A percentile compares a stretch with the other conserved stretches of the same genome.
These are phyloP conservation scores for Schlechtendalia chinensis DNA, from an alignment of 1,140 invertebrate species.

Conservation along the genomic window DNA sequence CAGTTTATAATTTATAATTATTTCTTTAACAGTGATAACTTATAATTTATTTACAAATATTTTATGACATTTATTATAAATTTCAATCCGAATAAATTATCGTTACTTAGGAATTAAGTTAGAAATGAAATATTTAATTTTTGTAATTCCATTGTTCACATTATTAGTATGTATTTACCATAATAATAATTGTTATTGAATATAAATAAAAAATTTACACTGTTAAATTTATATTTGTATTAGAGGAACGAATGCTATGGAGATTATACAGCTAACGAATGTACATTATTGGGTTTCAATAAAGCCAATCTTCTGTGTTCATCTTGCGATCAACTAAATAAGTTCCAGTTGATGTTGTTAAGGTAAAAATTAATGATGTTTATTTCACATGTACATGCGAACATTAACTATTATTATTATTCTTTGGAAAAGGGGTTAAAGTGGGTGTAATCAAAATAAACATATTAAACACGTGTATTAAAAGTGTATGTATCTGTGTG, in stretches of 20 bases:
- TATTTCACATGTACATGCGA: no score
- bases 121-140: neutral
- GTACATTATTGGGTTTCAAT: slow-evolving; percentile 80
- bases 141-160: neutral
- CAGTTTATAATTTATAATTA: no score
- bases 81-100: neutral
- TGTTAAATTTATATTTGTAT: neutral
- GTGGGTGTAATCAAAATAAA: no score
- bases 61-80: neutral
- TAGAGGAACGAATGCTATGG: slow-evolving; percentile 52
- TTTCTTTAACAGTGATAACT: no score
- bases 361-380: slow-evolving; percentile 60
- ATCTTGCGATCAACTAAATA: slow-evolving; percentile 79
- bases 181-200: neutral
- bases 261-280: slow-evolving; percentile 78
- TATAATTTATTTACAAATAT: no score
- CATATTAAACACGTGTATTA: no score
- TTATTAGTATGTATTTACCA: neutral
- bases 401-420: no score
- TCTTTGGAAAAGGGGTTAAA: no score
- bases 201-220: neutral
- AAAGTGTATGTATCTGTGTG: no score
- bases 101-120: neutral
- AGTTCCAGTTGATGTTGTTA: slow-evolving; percentile 71
- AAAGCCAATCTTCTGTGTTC: slow-evolving; percentile 83